These are phyloP conservation scores for Datnioides undecimradiatus DNA, from an alignment of 2,113 vertebrate genomes.

Conservation along the genomic window DNA sequence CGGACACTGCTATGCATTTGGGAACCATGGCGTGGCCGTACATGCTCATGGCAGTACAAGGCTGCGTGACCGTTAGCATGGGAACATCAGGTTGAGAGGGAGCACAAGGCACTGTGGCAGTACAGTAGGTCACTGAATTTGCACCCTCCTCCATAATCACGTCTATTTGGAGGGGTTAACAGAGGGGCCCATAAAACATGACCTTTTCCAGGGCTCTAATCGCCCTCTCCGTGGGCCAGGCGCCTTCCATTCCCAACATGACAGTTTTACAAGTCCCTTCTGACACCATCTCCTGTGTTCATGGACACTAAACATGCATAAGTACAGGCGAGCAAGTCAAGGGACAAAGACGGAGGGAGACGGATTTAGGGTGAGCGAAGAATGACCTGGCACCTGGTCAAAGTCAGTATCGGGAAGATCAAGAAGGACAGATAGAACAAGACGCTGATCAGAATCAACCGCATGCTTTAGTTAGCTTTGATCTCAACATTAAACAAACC, in stretches of 20 bases:
- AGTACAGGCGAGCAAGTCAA: slow-evolving; percentile 5
- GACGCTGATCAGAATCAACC: background rate
- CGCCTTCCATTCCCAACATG: slow-evolving; percentile 44
- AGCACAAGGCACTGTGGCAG: background rate
- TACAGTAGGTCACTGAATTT: slow-evolving; percentile 19
- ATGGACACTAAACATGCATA: slow-evolving; percentile 34
- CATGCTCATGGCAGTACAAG: background rate
- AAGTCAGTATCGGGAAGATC: slow-evolving; percentile 26
- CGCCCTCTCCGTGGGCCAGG: slow-evolving; percentile 1
- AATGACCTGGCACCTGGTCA: slow-evolving; percentile 2
- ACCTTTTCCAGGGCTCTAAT: slow-evolving; percentile 51
- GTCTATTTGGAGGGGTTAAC: slow-evolving; percentile 65
- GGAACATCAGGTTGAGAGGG: background rate
- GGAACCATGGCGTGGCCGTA: background rate
- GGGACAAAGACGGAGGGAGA: background rate
- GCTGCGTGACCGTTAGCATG: slow-evolving; percentile 4
- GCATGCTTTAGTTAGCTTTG: background rate
- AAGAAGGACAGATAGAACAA: background rate
- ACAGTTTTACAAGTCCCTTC: slow-evolving; percentile 63
- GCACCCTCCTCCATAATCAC: slow-evolving; percentile 55
- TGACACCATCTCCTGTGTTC: slow-evolving; percentile 37
- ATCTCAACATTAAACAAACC: slow-evolving; percentile 7
- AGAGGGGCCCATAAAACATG: slow-evolving; percentile 52
- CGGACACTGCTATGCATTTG: background rate
- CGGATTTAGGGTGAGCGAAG: background rate